Percentiles rank a stretch among this genome's conserved stretches.
phyloP scores from a whole-genome alignment of 2,797 vertebrate genomes.

The Ibycter americanus region DNA sequence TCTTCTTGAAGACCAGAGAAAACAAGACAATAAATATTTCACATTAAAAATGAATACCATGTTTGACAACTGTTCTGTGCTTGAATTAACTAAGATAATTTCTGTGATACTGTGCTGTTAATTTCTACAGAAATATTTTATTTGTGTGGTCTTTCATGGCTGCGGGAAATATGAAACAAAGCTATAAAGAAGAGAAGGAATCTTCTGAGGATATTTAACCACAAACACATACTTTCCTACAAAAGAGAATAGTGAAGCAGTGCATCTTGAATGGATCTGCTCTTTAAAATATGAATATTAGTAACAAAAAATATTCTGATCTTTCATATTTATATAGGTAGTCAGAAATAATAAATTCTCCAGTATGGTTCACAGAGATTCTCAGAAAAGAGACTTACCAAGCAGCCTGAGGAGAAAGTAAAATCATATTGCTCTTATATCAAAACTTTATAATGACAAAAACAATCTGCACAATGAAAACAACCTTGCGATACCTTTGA shows the following conservation, averaged over 20 bases:
- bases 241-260: neutral
- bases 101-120: slow-evolving; percentile 34
- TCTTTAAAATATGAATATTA: neutral
- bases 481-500: neutral
- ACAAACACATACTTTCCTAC: slow-evolving; percentile 12
- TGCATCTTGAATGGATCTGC: neutral
- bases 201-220: slow-evolving; percentile 31
- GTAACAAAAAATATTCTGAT: neutral
- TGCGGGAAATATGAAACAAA: slow-evolving; percentile 40
- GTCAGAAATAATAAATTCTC: neutral
- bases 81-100: slow-evolving; percentile 39
- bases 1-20: slow-evolving; percentile 34
- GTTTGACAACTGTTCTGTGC: slow-evolving; percentile 37
- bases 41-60: slow-evolving; percentile 21
- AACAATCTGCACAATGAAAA: neutral
- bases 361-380: neutral
- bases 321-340: neutral
- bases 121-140: slow-evolving; percentile 48
- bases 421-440: neutral
- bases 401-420: neutral
- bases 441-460: neutral
- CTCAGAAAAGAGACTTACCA: neutral
- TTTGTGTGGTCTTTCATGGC: slow-evolving; percentile 41
- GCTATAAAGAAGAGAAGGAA: neutral
- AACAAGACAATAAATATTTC: slow-evolving; percentile 12